Percentiles rank a stretch among this genome's conserved stretches.
Evolutionary conservation across 2,113 vertebrate species (phyloP).

Genomic region (Antechinus flavipes): DNA sequence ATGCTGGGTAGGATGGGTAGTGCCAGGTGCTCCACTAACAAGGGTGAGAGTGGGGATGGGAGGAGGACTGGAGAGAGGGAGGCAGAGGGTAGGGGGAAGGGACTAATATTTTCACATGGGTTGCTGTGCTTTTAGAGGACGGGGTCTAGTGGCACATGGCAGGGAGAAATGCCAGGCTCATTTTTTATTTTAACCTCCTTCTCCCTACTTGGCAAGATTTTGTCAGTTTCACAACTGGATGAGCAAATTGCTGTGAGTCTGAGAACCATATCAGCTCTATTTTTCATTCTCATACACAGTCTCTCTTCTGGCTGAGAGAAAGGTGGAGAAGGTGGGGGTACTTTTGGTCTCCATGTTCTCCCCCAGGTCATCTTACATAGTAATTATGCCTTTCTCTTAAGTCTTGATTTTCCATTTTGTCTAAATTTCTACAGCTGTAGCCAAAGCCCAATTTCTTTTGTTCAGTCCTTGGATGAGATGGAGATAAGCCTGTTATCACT

Average conservation of each 20-base stretch:
- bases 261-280: constrained; percentile 18
- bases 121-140: not conserved
- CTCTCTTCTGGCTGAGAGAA: constrained; percentile 50
- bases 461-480: constrained; percentile 9
- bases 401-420: not conserved
- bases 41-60: not conserved
- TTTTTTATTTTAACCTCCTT: constrained; percentile 30
- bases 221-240: constrained; percentile 53
- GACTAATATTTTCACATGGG: not conserved
- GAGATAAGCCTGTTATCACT: not conserved
- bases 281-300: not conserved
- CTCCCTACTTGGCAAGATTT: constrained; percentile 43
- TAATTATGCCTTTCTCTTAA: not conserved
- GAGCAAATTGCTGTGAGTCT: constrained; percentile 42
- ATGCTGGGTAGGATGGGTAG: constrained; percentile 39
- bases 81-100: not conserved
- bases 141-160: not conserved
- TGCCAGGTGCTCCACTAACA: constrained; percentile 4
- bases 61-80: not conserved
- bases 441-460: not conserved
- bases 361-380: not conserved
- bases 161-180: constrained; percentile 19
- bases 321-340: not conserved
- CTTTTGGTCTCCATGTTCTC: not conserved
- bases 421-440: constrained; percentile 18